phyloP scores from a whole-genome alignment of 2,113 vertebrate species.

The Eclectus roratus region DNA sequence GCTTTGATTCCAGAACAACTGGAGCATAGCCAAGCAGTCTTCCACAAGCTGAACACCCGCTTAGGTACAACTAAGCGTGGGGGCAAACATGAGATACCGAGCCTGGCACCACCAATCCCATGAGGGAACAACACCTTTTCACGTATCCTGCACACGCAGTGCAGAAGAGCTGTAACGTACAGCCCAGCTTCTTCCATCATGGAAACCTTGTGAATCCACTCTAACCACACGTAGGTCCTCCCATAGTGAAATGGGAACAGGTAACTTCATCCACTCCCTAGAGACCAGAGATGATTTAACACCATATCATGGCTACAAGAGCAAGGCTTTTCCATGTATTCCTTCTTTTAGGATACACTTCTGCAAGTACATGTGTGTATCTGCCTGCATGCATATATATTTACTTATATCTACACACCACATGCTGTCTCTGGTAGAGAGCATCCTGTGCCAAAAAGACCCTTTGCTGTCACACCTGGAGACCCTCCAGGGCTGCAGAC shows the following conservation, averaged over 20 bases:
- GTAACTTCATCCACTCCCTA: neutral
- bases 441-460: neutral
- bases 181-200: neutral
- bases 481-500: neutral
- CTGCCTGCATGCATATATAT: too few species aligned
- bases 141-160: rapidly evolving
- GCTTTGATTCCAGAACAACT: neutral
- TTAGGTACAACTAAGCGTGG: neutral
- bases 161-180: neutral
- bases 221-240: neutral
- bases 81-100: neutral
- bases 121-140: neutral
- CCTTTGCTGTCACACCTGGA: neutral
- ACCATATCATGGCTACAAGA: rapidly evolving
- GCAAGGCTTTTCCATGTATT: neutral
- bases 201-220: neutral
- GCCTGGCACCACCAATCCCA: neutral
- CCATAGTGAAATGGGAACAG: neutral
- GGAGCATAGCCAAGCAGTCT: neutral
- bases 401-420: neutral
- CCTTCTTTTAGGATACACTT: neutral
- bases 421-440: neutral
- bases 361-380: rapidly evolving
- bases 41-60: neutral
- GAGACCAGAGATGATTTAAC: neutral